Base-by-base conservation (phyloP, 2,888 invertebrate genomes). In the Drosophila mimica region DNA sequence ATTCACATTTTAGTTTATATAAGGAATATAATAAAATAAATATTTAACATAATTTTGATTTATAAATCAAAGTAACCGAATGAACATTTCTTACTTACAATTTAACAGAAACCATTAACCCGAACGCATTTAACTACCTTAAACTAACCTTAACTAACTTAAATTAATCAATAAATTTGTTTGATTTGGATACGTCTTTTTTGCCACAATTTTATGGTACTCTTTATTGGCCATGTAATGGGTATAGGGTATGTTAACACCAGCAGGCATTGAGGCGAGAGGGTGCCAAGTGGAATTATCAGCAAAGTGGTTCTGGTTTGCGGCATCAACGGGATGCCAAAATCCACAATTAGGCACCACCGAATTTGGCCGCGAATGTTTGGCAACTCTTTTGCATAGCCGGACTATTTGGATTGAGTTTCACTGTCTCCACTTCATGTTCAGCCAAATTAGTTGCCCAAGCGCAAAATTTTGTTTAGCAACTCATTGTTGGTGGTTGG, bases 361-460 rank as follows among this genome's bases (percentile, higher is more conserved):
- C 81, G 79, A 76, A 79, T 88, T 81, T 80, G 84, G 84, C 80
- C 77, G 73, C 80, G 79, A 87, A 84, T 85, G 76, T 88, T 87
- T 88, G 81, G 83, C 83, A 90, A 87, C 79, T 75, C 58, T 73
- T 90, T 86, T 81, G 81, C 86, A 88, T 82, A 77, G 56, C 66
- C 57, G 51, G 58, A 49, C 48, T 17, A 30, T 54, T 56, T 75
- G 63, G 61, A 76, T 63, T 60, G 46, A 46, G 38, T 51, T 49
- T 62, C 81, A 76, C 78, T 81, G 68, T 76, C 81, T 60, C 59
- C 80, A 38, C 59, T 70, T 53, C 74, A 76, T 89, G 87, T 83
- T 79, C 62, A 66, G 51, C 63, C 66, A 73, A 89, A 86, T 86
- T 85, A 89, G 88, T 89, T 86, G 86, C 69, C 76, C 74, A 89